Conservation (phyloP, 2,113 vertebrate species). For the Felis catus region F.catus_Fca126_mat1.0 CM031423.1:56114501-56115000, state of each 20-base stretch:
- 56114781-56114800: neutral
- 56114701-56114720: neutral
- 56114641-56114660: slow-evolving; percentile 41
- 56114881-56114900: neutral
- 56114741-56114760: neutral
- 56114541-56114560: neutral
- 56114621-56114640: slow-evolving; percentile 55
- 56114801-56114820: neutral
- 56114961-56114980: neutral
- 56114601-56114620: slow-evolving; percentile 21
- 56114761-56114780: neutral
- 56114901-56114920: neutral
- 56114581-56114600: neutral
- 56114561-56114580: slow-evolving; percentile 52
- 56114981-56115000: neutral
- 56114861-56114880: neutral
- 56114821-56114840: neutral
- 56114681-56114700: neutral
- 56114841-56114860: neutral
- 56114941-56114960: neutral
- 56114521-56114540: neutral
- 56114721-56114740: slow-evolving; percentile 45
- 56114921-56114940: neutral
- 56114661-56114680: slow-evolving; percentile 50
- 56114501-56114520: neutral